Base-by-base conservation (phyloP, 2,797 vertebrate genomes). In the Poeciliopsis turneri region DNA sequence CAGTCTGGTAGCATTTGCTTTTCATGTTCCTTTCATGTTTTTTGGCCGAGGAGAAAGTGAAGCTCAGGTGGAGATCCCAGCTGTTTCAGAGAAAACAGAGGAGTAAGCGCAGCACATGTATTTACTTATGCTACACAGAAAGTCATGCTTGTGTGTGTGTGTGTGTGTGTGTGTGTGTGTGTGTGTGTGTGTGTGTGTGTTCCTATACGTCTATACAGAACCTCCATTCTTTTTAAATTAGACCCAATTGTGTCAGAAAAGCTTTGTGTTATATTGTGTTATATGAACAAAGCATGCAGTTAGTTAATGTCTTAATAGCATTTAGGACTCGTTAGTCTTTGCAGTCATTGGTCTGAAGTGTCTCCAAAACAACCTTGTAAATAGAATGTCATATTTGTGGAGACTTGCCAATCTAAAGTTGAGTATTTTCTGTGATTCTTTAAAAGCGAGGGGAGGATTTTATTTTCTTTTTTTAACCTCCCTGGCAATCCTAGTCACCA, bases 21-120 rank as follows among this genome's bases (percentile, higher is more conserved):
- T 93, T 91, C 88, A 83, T 92, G 88, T 90, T 83, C 78, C 90
- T 95, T 94, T 95, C 87, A 93, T 93, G 93, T 93, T 91, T 83
- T 77, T 78, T 82, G 87, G 85, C 87, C 75, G n/a, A 73, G 59
- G 91, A 91, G 91, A 94, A 95, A 93, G 92, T 93, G 87, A 91
- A 59, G 78, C 84, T 79, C 51, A 82, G 80, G 85, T 45, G 76
- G 77, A 87, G 84, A 77, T 73, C 82, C 39, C 10, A 30, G 83
- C 78, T 84, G 64, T 85, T 87, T 85, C 64, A 68, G 36, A 86
- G 80, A 88, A 89, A 90, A 84, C 78, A 84, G 86, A 83, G 85
- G 82, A 84, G 81, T 41, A 84, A 79, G 73, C 79, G 0, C 73
- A 59, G 76, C 92, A 94, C 91, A 91, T 92, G 91, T 23, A n/a